phyloP scores from a whole-genome alignment of 2,797 vertebrate species.

The Setipinna tenuifilis region DNA sequence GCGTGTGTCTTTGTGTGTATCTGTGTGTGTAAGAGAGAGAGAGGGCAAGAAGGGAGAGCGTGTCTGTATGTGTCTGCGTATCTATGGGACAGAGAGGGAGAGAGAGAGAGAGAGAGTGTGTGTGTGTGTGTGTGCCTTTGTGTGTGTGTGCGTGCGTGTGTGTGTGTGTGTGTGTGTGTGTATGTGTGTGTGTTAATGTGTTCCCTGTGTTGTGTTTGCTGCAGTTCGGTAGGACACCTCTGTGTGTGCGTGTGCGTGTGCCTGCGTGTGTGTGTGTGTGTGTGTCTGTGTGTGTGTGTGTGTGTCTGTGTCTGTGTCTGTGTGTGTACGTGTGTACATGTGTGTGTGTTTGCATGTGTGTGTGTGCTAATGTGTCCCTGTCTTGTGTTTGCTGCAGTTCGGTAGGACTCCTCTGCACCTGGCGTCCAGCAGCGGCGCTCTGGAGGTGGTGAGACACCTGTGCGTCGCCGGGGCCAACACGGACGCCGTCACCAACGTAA shows the following conservation, averaged over 20 bases:
- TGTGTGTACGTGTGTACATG: not conserved
- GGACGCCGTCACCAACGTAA: slow-evolving; percentile 87
- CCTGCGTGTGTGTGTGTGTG: not conserved
- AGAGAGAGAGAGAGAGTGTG: not conserved
- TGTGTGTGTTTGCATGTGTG: slow-evolving; percentile 30
- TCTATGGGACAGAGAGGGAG: too few relatives aligned
- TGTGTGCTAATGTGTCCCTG: not conserved
- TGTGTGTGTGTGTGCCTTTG: not conserved
- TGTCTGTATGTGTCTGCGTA: too few relatives aligned
- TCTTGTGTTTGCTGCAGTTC: slow-evolving; percentile 71
- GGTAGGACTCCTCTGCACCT: slow-evolving; percentile 92
- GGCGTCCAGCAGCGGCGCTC: slow-evolving; percentile 89
- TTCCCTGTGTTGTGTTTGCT: not conserved
- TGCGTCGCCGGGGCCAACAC: slow-evolving; percentile 89
- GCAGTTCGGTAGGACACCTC: slow-evolving; percentile 89
- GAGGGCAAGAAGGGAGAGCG: too few relatives aligned
- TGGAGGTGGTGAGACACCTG: slow-evolving; percentile 92
- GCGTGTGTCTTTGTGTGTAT: too few relatives aligned
- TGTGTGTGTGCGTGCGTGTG: not conserved
- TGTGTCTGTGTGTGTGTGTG: not conserved
- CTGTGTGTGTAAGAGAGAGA: too few relatives aligned
- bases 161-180: slow-evolving; percentile 22
- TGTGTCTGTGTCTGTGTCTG: not conserved
- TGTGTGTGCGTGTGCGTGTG: too few relatives aligned
- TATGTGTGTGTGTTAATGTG: not conserved